Evolutionary conservation across 2,888 invertebrate species (phyloP), one percentile per base, ranked within the genome.

Genomic region (Dicyrtoma fusca): DNA sequence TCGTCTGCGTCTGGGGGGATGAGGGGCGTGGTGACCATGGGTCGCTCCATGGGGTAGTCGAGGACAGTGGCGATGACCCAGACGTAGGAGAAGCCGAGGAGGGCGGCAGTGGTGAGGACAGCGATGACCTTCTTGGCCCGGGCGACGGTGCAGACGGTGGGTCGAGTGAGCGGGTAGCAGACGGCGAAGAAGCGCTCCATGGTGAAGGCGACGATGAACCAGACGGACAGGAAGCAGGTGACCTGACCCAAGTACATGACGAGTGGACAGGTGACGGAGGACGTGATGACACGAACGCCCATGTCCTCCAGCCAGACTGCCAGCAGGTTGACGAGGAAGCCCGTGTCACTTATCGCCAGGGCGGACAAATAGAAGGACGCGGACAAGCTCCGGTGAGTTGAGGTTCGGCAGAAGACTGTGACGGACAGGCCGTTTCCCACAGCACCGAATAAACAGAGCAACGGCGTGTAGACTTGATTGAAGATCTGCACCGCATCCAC

Each of bases 161-260:
- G 89, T 2, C 91, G 85, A 69, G 86, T 86, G 11, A 88, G 81
- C 0, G 88, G 88, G 82, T 92, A 91, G 76, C 89, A 85, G 1
- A 94, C 92, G 0, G 92, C 93, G 8, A 94, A 88, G 82, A 91
- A 94, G 23, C 61, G 13, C 82, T 94, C 94, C 1, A 92, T 87
- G 0, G 94, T 94, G 82, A 94, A 94, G 0, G 92, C 90, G 8
- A 93, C 91, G 23, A 93, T 91, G 74, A 93, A 87, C 93, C 94
- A 94, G 0, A 91, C 90, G 80, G 92, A 92, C 69, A 91, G 84
- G 82, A 91, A 91, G 82, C 91, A 90, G 75, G 90, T 89, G 71
- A 91, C 87, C 80, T 89, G 89, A 25, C 89, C 88, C 19, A 89
- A 81, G 82, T 92, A 94, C 13, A 90, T 87, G 78, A 90, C 88